Percentiles rank a stretch among this genome's conserved stretches.
Conservation (phyloP, 2,797 vertebrate genomes). For the Rhadinocentrus ornatus region DNA sequence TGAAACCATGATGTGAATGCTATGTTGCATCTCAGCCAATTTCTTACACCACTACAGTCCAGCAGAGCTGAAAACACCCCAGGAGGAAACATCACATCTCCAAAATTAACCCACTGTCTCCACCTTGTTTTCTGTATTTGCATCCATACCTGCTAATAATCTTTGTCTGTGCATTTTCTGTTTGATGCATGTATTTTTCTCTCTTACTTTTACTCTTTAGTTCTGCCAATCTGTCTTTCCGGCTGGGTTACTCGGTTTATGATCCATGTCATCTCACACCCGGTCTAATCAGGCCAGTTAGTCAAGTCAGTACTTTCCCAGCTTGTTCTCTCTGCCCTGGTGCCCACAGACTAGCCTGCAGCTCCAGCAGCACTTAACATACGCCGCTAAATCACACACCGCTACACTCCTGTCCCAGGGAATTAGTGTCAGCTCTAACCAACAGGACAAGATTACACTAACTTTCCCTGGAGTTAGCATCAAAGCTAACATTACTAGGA, state of each 20-base stretch:
- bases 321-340: slow-evolving; percentile 70
- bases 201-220: slow-evolving; percentile 24
- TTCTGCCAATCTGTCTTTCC: slow-evolving; percentile 59
- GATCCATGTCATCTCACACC: slow-evolving; percentile 79
- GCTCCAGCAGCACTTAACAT: slow-evolving; percentile 80
- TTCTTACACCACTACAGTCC: slow-evolving; percentile 74
- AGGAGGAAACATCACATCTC: slow-evolving; percentile 57
- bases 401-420: slow-evolving; percentile 75
- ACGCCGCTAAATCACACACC: slow-evolving; percentile 77
- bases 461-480: slow-evolving; percentile 73
- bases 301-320: slow-evolving; percentile 70
- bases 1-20: slow-evolving; percentile 74
- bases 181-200: slow-evolving; percentile 9
- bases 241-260: slow-evolving; percentile 62
- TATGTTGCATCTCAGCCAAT: slow-evolving; percentile 73
- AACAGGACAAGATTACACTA: slow-evolving; percentile 64
- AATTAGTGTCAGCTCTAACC: slow-evolving; percentile 72
- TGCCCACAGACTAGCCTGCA: slow-evolving; percentile 77
- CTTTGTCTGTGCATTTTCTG: slow-evolving; percentile 32
- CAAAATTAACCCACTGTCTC: slow-evolving; percentile 52
- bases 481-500: slow-evolving; percentile 55
- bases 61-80: slow-evolving; percentile 68
- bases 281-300: slow-evolving; percentile 78
- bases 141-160: slow-evolving; percentile 29
- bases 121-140: slow-evolving; percentile 5